A percentile compares a stretch with the other conserved stretches of the same genome.
phyloP scores from a whole-genome alignment of 2,113 vertebrate genomes.

The Aix galericulata region DNA sequence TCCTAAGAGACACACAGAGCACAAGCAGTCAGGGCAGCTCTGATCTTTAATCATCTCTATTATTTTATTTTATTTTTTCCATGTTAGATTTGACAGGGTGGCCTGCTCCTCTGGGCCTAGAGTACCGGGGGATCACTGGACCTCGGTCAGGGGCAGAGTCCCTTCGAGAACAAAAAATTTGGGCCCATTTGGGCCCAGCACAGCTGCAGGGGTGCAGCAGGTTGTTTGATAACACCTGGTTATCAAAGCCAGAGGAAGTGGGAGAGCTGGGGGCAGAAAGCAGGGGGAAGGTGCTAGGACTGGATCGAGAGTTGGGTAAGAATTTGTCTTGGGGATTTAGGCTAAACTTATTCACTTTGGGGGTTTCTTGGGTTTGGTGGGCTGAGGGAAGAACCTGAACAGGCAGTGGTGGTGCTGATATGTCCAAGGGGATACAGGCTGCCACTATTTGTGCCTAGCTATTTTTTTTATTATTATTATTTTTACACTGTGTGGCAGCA shows the following conservation, averaged over 20 bases:
- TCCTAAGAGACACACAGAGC: constrained; percentile 60
- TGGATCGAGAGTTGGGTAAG: neutral
- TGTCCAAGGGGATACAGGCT: neutral
- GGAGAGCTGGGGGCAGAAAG: neutral
- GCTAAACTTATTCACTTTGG: neutral
- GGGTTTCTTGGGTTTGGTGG: neutral
- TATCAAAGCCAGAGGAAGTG: neutral
- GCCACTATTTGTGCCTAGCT: neutral
- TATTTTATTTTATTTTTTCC: neutral
- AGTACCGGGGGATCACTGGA: rapidly evolving
- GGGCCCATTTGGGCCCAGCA: neutral
- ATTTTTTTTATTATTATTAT: neutral
- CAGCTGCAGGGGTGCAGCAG: neutral
- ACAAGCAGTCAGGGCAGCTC: neutral
- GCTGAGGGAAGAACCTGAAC: neutral
- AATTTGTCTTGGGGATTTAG: neutral
- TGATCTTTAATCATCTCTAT: neutral
- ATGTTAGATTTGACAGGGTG: neutral
- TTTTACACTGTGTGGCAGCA: neutral
- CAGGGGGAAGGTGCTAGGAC: too few species aligned
- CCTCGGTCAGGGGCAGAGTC: neutral
- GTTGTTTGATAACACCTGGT: neutral
- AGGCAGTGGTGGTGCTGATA: neutral
- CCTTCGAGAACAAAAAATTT: neutral
- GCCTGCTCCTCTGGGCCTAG: neutral